phyloP scores from a whole-genome alignment of 1,140 invertebrate genomes.

The Dinothrombium tinctorium region DNA sequence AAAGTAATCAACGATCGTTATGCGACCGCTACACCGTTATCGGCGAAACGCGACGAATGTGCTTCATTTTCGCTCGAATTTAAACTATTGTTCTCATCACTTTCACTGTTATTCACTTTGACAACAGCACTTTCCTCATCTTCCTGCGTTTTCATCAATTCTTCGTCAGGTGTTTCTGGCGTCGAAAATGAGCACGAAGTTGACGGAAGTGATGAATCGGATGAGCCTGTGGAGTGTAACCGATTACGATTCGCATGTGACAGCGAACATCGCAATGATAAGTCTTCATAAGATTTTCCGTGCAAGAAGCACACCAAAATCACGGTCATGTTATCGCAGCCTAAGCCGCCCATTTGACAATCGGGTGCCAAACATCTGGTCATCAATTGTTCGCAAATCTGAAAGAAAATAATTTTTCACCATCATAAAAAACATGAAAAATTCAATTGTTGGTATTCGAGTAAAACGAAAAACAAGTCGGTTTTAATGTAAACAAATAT shows the following conservation, averaged over 20 bases:
- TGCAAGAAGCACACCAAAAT: constrained; percentile 57
- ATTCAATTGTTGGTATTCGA: neutral
- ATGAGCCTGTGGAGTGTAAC: constrained; percentile 1
- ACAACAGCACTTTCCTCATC: no score
- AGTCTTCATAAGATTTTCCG: constrained; percentile 42
- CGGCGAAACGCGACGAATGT: no score
- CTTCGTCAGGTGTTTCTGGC: constrained; percentile 1
- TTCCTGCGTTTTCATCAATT: no score
- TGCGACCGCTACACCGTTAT: no score
- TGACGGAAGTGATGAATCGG: neutral
- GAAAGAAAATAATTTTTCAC: constrained; percentile 9
- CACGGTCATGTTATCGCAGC: constrained; percentile 97
- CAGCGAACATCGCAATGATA: constrained; percentile 24
- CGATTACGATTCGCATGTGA: neutral
- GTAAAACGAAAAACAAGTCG: neutral
- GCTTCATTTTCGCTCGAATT: no score
- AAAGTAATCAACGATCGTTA: no score
- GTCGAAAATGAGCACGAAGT: neutral
- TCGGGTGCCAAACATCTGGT: constrained; percentile 78
- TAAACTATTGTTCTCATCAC: no score
- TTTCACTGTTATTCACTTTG: no score
- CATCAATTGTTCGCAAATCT: constrained; percentile 88
- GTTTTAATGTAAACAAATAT: neutral
- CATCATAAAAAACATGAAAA: neutral
- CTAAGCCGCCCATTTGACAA: constrained; percentile 77